These are phyloP conservation scores for Zaprionus gabonicus DNA, from an alignment of 1,140 invertebrate genomes.

Conservation along the genomic window DNA sequence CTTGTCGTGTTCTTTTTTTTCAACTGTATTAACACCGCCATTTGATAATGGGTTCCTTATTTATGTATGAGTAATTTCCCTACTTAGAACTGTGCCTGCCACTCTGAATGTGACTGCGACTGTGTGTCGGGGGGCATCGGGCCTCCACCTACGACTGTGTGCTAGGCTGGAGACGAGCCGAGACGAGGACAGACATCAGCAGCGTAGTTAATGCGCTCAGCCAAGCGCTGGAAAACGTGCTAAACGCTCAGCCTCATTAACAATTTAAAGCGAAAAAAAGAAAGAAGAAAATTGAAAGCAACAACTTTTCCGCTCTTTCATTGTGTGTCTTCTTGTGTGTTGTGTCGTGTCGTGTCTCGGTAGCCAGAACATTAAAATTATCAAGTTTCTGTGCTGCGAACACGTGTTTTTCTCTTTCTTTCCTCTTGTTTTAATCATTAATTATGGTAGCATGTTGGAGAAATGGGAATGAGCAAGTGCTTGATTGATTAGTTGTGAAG, in stretches of 20 bases:
- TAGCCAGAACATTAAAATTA: conserved; percentile 26
- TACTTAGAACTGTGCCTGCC: conserved; percentile 1
- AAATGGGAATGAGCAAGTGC: conserved; percentile 1
- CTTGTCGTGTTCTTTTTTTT: conserved; percentile 5
- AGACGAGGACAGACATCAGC: not conserved
- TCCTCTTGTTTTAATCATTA: conserved; percentile 20
- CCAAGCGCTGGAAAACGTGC: conserved; percentile 68
- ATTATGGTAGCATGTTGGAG: conserved; percentile 6
- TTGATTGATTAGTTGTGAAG: conserved; percentile 20
- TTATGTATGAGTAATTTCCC: conserved; percentile 65
- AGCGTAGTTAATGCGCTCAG: conserved; percentile 61
- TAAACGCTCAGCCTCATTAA: conserved; percentile 74
- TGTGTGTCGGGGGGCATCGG: not conserved
- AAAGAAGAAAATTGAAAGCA: conserved; percentile 38
- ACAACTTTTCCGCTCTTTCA: not conserved
- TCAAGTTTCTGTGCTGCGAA: conserved; percentile 22
- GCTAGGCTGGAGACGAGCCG: conserved; percentile 15
- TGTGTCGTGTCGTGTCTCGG: not conserved
- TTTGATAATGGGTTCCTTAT: conserved; percentile 77
- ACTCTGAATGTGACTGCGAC: not conserved
- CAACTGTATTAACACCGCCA: conserved; percentile 61
- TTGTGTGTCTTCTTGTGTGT: conserved; percentile 5
- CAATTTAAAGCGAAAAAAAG: conserved; percentile 56
- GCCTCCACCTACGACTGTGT: not conserved
- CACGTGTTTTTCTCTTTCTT: conserved; percentile 11